phyloP scores from a whole-genome alignment of 2,888 invertebrate species.

The Peribatodes rhomboidaria region DNA sequence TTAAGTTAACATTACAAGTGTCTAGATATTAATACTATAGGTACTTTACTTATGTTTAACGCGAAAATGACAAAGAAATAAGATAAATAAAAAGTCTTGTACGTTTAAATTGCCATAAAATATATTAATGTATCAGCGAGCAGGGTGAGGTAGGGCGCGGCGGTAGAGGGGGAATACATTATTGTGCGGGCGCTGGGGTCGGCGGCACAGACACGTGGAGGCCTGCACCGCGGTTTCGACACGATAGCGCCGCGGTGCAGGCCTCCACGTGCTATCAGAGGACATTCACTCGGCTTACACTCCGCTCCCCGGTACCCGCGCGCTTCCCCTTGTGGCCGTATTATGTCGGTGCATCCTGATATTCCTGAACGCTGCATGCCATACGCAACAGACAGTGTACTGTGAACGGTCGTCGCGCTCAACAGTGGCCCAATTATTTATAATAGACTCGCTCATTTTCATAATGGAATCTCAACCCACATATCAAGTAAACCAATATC shows the following conservation, averaged over 20 bases:
- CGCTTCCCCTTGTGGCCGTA: slow-evolving; percentile 66
- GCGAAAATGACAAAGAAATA: slow-evolving; percentile 4
- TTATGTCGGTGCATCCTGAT: slow-evolving; percentile 80
- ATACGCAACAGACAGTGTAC: slow-evolving; percentile 78
- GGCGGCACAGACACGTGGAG: slow-evolving; percentile 83
- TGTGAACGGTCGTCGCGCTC: slow-evolving; percentile 73
- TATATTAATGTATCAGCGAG: slow-evolving; percentile 35
- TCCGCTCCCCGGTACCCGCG: slow-evolving; percentile 63
- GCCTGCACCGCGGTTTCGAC: slow-evolving; percentile 78
- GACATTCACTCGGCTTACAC: slow-evolving; percentile 70
- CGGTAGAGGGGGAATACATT: slow-evolving; percentile 57
- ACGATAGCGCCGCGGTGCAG: slow-evolving; percentile 76
- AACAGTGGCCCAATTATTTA: slow-evolving; percentile 44
- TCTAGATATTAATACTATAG: neutral
- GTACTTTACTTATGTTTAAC: neutral
- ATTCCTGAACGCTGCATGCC: slow-evolving; percentile 80
- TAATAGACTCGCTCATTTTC: slow-evolving; percentile 45
- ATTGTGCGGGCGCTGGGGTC: slow-evolving; percentile 60
- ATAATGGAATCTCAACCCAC: slow-evolving; percentile 61
- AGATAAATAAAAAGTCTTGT: slow-evolving; percentile 5
- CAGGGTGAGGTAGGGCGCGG: slow-evolving; percentile 53
- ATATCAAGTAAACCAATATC: slow-evolving; percentile 65
- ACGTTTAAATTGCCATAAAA: slow-evolving; percentile 26
- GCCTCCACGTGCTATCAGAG: slow-evolving; percentile 83
- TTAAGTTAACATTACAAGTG: neutral